phyloP scores from a whole-genome alignment of 1,140 invertebrate genomes.

The Musca vetustissima region DNA sequence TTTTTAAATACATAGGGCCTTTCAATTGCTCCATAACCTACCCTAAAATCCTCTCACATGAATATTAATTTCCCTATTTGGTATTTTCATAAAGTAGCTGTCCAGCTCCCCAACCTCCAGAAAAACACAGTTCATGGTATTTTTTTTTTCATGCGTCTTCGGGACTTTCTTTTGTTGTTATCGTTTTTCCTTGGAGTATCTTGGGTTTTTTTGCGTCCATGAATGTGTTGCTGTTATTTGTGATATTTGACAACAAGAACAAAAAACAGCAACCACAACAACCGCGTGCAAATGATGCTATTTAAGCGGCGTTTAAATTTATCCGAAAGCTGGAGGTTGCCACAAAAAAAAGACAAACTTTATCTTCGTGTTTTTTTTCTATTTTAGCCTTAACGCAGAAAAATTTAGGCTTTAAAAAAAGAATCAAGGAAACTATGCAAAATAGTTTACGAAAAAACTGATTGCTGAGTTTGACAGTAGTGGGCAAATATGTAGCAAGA shows the following conservation, averaged over 20 bases:
- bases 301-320: slow-evolving; percentile 23
- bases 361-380: slow-evolving; percentile 4
- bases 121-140: background rate
- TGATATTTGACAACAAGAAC: background rate
- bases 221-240: background rate
- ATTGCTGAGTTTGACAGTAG: too few relatives aligned
- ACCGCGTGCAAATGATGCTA: slow-evolving; percentile 21
- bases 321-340: background rate
- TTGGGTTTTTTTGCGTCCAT: too few relatives aligned
- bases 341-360: background rate
- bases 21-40: too few relatives aligned
- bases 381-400: background rate
- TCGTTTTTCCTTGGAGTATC: background rate
- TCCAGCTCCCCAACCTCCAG: too few relatives aligned
- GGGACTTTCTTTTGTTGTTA: background rate
- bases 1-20: too few relatives aligned
- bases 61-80: too few relatives aligned
- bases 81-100: too few relatives aligned
- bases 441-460: background rate
- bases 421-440: slow-evolving; percentile 10
- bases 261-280: background rate
- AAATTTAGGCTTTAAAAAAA: background rate
- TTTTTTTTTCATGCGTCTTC: slow-evolving; percentile 18
- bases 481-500: too few relatives aligned
- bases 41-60: too few relatives aligned